Evolutionary conservation across 1,140 invertebrate species (phyloP).

Genomic region (Drosophila subpulchrella): DNA sequence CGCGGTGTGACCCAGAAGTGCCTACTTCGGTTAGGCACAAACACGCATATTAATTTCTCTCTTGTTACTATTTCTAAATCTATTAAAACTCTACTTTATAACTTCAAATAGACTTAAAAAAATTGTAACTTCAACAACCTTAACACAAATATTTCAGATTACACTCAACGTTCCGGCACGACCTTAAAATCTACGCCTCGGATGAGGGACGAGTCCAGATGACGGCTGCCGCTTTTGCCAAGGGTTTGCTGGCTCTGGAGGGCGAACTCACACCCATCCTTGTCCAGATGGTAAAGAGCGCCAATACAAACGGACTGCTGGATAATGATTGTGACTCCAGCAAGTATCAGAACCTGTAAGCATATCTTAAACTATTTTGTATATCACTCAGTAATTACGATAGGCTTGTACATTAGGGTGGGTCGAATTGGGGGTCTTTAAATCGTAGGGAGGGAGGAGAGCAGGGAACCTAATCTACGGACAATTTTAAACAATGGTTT

Average conservation of each 20-base stretch:
- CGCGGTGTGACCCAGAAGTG: no score
- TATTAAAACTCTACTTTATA: not conserved
- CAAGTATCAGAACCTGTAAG: slow-evolving; percentile 97
- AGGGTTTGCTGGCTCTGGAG: slow-evolving; percentile 98
- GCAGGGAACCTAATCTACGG: no score
- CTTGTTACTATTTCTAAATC: no score
- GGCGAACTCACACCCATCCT: slow-evolving; percentile 99
- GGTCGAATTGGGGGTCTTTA: no score
- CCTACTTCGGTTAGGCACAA: no score
- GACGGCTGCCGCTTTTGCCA: slow-evolving; percentile 99
- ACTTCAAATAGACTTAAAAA: not conserved
- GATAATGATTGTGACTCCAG: slow-evolving; percentile 99
- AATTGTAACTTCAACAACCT: not conserved
- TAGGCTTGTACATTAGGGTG: no score
- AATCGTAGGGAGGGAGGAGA: no score
- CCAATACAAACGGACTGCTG: slow-evolving; percentile 98
- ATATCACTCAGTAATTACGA: not conserved
- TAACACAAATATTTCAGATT: slow-evolving; percentile 86
- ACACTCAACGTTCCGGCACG: slow-evolving; percentile 99
- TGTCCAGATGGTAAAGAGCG: slow-evolving; percentile 99
- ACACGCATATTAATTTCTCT: no score
- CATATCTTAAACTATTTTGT: not conserved
- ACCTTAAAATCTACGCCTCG: slow-evolving; percentile 99
- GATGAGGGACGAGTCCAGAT: slow-evolving; percentile 99
- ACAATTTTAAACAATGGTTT: no score